phyloP scores from a whole-genome alignment of 2,797 vertebrate genomes.

The Pangasius krempfi region DNA sequence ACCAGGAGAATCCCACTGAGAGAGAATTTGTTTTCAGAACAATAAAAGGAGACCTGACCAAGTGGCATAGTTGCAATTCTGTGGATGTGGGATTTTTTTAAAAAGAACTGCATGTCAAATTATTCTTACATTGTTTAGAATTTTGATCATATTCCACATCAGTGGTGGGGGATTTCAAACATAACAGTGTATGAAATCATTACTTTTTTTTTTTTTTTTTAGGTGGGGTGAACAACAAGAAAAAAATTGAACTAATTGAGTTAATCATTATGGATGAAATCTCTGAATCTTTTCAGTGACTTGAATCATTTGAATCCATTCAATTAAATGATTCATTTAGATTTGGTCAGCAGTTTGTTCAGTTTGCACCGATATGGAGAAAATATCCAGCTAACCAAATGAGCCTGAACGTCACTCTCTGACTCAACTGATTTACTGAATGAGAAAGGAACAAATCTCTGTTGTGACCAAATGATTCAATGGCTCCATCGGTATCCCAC shows the following conservation, averaged over 20 bases:
- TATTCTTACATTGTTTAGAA: background rate
- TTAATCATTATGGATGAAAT: too few relatives aligned
- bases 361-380: too few relatives aligned
- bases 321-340: background rate
- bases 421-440: background rate
- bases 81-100: background rate
- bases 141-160: background rate
- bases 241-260: background rate
- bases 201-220: background rate
- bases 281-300: background rate
- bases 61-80: background rate
- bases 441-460: too few relatives aligned
- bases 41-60: background rate
- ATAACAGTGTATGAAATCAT: background rate
- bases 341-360: background rate
- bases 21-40: background rate
- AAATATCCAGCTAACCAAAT: too few relatives aligned
- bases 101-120: background rate
- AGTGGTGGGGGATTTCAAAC: background rate
- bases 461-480: background rate
- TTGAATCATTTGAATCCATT: too few relatives aligned
- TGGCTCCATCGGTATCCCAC: too few relatives aligned
- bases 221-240: background rate
- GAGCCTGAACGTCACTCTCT: background rate
- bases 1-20: background rate